phyloP scores from a whole-genome alignment of 2,888 invertebrate genomes.

The Dioctria rufipes region DNA sequence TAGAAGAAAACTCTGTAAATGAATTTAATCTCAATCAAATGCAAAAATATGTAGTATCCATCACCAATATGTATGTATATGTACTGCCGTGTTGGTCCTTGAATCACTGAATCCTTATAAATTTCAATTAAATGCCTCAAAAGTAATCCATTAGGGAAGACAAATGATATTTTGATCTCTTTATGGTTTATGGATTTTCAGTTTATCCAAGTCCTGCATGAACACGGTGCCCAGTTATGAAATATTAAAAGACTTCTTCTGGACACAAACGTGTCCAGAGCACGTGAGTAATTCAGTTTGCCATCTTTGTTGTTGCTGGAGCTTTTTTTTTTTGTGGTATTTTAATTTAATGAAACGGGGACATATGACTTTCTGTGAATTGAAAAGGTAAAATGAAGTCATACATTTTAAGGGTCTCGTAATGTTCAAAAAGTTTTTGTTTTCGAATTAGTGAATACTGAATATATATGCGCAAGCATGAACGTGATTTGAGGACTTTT shows the following conservation, averaged over 20 bases:
- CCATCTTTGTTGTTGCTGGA: not conserved
- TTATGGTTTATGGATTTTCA: constrained; percentile 60
- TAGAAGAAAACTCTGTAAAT: too few relatives aligned
- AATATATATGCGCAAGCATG: too few relatives aligned
- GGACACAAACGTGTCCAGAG: constrained; percentile 7
- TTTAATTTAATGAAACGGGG: constrained; percentile 48
- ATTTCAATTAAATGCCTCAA: constrained; percentile 61
- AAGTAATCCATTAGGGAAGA: constrained; percentile 62
- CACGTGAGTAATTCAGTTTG: constrained; percentile 32
- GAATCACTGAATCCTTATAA: constrained; percentile 58
- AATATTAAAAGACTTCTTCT: constrained; percentile 48
- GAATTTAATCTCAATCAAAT: too few relatives aligned
- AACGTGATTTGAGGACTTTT: too few relatives aligned
- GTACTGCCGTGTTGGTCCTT: not conserved
- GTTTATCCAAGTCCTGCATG: constrained; percentile 31
- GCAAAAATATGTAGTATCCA: too few relatives aligned
- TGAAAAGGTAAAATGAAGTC: constrained; percentile 9
- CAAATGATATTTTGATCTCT: constrained; percentile 62
- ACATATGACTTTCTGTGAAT: constrained; percentile 4
- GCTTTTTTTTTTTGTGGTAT: not conserved
- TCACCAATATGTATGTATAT: not conserved
- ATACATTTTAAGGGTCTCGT: not conserved
- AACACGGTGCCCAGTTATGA: constrained; percentile 26
- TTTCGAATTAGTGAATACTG: not conserved
- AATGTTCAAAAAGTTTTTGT: constrained; percentile 2